Evolutionary conservation across 92 coral and sea anemone genomes (phyloP).

Genomic region (Umimayanthus kanabou): DNA sequence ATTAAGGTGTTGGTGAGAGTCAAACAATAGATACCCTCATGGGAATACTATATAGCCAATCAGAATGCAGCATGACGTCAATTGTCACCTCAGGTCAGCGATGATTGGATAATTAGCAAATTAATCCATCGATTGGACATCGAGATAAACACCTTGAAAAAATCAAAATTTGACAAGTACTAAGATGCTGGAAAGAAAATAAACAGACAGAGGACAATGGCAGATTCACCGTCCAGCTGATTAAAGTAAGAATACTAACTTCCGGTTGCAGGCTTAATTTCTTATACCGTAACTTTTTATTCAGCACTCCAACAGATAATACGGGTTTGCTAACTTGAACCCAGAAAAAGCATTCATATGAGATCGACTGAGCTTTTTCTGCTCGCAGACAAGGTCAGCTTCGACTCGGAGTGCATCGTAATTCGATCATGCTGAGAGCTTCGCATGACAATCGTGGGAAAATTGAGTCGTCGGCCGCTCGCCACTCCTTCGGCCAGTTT

Average conservation of each 20-base stretch:
- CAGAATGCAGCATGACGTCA: conserved; percentile 46
- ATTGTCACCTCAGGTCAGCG: conserved; percentile 8
- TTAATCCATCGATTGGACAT: conserved; percentile 33
- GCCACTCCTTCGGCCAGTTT: conserved; percentile 44
- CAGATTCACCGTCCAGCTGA: conserved; percentile 23
- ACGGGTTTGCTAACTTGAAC: neutral
- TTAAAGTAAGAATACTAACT: conserved; percentile 7
- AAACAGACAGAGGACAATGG: conserved; percentile 56
- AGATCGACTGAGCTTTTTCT: neutral
- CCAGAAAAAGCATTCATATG: neutral
- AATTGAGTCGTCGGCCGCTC: conserved; percentile 20
- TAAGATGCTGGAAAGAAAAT: conserved; percentile 32
- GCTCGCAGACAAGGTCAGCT: neutral
- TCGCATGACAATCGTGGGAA: conserved; percentile 39
- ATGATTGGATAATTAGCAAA: conserved; percentile 37
- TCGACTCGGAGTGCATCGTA: neutral
- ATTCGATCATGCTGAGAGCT: conserved; percentile 3
- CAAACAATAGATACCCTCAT: conserved; percentile 63
- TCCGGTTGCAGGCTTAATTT: neutral
- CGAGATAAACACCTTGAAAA: conserved; percentile 44
- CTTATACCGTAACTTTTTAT: neutral
- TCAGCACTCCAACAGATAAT: neutral
- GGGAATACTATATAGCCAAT: conserved; percentile 67
- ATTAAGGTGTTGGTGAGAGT: conserved; percentile 42
- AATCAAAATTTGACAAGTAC: conserved; percentile 38